Conservation (phyloP, 2,113 vertebrate species). For the Psammodynastes pulverulentus region DNA sequence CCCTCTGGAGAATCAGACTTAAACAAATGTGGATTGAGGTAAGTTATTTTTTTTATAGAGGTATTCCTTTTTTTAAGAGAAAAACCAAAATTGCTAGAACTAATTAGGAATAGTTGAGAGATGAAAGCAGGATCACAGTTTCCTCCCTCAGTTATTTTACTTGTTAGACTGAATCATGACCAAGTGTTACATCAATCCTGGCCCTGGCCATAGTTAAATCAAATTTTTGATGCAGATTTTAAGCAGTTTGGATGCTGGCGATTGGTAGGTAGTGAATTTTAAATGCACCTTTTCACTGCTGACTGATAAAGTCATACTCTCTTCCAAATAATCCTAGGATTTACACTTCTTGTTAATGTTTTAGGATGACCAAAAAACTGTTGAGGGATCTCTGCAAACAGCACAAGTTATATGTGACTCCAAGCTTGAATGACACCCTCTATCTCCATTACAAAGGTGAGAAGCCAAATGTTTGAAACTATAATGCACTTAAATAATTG, state of each 20-base stretch:
- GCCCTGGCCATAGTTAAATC: not conserved
- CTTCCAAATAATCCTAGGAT: not conserved
- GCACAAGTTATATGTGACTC: slow-evolving; percentile 85
- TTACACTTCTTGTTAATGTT: slow-evolving; percentile 23
- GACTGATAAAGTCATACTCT: not conserved
- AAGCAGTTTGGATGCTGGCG: not conserved
- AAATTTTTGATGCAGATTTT: not conserved
- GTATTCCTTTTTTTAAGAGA: not conserved
- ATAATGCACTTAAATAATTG: not conserved
- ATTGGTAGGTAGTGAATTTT: not conserved
- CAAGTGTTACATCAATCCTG: not conserved
- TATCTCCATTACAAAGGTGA: slow-evolving; percentile 93
- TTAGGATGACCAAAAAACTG: slow-evolving; percentile 87
- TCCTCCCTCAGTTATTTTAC: not conserved
- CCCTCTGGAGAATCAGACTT: slow-evolving; percentile 22
- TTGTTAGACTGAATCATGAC: not conserved
- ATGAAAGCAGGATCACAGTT: not conserved
- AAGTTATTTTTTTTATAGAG: not conserved
- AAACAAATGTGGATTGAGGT: slow-evolving; percentile 60
- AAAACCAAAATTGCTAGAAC: not conserved
- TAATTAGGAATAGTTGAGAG: not conserved
- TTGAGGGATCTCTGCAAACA: slow-evolving; percentile 85
- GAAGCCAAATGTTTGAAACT: not conserved
- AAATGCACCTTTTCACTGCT: not conserved
- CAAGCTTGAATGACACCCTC: slow-evolving; percentile 83